Evolutionary conservation across 2,113 vertebrate genomes (phyloP).

Genomic region (Zapus hudsonius): DNA sequence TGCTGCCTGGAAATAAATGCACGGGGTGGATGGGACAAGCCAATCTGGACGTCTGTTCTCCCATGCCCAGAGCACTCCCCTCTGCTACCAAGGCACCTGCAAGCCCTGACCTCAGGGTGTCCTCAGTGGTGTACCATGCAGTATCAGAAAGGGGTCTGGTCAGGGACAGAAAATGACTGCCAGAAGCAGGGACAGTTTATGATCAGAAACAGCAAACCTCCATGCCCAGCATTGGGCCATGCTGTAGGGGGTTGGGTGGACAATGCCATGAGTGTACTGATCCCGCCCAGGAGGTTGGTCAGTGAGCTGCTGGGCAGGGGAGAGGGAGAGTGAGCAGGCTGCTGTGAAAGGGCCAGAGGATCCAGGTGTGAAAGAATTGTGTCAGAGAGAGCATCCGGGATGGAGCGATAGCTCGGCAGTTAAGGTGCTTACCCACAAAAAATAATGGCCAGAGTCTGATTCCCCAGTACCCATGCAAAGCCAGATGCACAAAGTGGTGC

Average conservation of each 20-base stretch:
- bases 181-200: background rate
- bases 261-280: background rate
- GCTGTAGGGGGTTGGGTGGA: accelerated
- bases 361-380: background rate
- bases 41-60: background rate
- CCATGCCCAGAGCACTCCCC: too few species aligned
- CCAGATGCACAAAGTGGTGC: too few species aligned
- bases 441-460: too few species aligned
- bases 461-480: too few species aligned
- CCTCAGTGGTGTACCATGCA: accelerated
- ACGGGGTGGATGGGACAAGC: background rate
- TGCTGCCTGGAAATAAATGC: background rate
- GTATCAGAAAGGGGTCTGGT: background rate
- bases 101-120: accelerated
- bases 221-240: accelerated
- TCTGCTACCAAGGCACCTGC: accelerated
- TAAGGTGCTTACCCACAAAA: too few species aligned
- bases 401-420: too few species aligned
- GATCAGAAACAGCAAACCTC: background rate
- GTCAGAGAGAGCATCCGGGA: background rate
- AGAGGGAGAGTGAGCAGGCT: background rate
- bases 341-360: background rate
- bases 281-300: accelerated
- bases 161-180: background rate
- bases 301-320: accelerated